Evolutionary conservation across 2,113 vertebrate species (phyloP).

Genomic region (Ptychochromis oligacanthus): DNA sequence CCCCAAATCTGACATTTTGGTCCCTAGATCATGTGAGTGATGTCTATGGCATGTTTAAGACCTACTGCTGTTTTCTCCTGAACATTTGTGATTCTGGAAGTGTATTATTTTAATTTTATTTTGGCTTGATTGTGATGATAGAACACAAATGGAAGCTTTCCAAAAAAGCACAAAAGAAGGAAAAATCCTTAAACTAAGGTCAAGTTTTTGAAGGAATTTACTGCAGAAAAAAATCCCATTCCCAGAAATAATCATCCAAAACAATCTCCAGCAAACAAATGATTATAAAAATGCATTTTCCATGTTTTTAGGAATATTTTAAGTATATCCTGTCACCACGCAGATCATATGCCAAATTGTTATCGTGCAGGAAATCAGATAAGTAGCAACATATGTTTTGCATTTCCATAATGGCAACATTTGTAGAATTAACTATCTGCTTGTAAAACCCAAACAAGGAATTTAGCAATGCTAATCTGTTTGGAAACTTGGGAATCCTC

Average conservation of each 20-base stretch:
- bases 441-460: slow-evolving; percentile 53
- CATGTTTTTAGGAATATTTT: slow-evolving; percentile 36
- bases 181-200: not conserved
- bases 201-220: not conserved
- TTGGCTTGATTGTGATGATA: not conserved
- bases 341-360: slow-evolving; percentile 72
- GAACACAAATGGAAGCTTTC: not conserved
- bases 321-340: slow-evolving; percentile 53
- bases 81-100: not conserved
- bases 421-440: slow-evolving; percentile 70
- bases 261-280: slow-evolving; percentile 33
- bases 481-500: slow-evolving; percentile 41
- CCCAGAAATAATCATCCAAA: slow-evolving; percentile 46
- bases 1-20: not conserved
- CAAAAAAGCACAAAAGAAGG: not conserved
- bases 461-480: slow-evolving; percentile 54
- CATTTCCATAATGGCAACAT: slow-evolving; percentile 75
- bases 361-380: slow-evolving; percentile 72
- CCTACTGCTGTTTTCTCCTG: not conserved
- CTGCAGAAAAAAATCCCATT: not conserved
- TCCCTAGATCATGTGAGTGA: slow-evolving; percentile 8
- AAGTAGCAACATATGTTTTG: slow-evolving; percentile 74
- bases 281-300: slow-evolving; percentile 61
- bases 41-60: not conserved
- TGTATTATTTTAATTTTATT: not conserved